A percentile compares a stretch with the other conserved stretches of the same genome.
Evolutionary conservation across 2,888 invertebrate genomes (phyloP).

Genomic region (Nymphalis urticae): DNA sequence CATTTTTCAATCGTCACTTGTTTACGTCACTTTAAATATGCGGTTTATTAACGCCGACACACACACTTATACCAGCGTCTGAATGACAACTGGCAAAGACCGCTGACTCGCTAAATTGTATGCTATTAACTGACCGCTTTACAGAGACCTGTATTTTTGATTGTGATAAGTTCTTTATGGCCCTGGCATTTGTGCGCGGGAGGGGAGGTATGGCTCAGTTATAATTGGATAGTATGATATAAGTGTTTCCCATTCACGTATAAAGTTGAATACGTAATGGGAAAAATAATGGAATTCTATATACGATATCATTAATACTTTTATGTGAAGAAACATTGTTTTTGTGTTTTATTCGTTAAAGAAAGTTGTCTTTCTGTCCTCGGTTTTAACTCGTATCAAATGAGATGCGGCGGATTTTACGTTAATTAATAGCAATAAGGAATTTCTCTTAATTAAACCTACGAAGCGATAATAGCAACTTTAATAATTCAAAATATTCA

Average conservation of each 20-base stretch:
- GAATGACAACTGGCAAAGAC: conserved; percentile 33
- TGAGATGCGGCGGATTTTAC: neutral
- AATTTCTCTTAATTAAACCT: neutral
- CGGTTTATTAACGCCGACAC: conserved; percentile 15
- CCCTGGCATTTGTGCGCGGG: neutral
- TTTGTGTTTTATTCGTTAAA: neutral
- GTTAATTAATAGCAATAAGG: neutral
- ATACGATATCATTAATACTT: no score
- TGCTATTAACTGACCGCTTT: conserved; percentile 27
- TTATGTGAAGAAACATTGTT: no score
- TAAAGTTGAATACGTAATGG: neutral
- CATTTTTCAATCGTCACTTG: conserved; percentile 17
- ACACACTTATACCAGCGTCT: conserved; percentile 28
- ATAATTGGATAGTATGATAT: neutral
- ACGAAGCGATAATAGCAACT: neutral
- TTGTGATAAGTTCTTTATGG: conserved; percentile 18
- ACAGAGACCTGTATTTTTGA: conserved; percentile 24
- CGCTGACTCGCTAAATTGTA: conserved; percentile 28
- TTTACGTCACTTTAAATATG: conserved; percentile 15
- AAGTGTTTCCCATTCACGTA: neutral
- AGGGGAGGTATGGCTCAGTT: conserved; percentile 5
- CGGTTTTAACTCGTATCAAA: neutral
- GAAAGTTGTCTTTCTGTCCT: neutral
- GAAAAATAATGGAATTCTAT: no score
- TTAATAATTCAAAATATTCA: neutral